Percentiles rank a stretch among this genome's conserved stretches.
Conservation (phyloP, 2,888 invertebrate genomes). For the Hyppa rectilinea region DNA sequence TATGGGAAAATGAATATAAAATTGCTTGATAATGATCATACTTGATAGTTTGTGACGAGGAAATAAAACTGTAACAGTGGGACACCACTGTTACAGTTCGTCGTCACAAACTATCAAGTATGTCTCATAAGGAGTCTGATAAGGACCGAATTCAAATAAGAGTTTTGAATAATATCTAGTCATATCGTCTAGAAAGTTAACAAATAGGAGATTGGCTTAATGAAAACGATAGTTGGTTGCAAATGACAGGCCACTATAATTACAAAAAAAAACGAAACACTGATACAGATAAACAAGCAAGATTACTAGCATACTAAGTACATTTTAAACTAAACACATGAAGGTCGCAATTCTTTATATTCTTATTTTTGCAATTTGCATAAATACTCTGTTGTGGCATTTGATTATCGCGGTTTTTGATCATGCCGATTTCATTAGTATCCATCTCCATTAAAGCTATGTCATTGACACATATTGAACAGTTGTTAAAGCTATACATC, state of each 20-base stretch:
- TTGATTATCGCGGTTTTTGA: constrained; percentile 31
- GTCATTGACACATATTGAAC: constrained; percentile 51
- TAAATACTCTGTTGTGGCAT: constrained; percentile 22
- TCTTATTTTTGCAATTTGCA: constrained; percentile 33
- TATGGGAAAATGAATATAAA: constrained; percentile 53
- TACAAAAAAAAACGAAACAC: not conserved
- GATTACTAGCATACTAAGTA: constrained; percentile 1
- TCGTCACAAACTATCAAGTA: no score
- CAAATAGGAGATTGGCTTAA: not conserved
- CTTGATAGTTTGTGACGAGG: constrained; percentile 23
- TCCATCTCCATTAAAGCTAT: constrained; percentile 22
- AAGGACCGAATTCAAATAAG: not conserved
- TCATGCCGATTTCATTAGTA: constrained; percentile 36
- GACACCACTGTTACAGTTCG: no score
- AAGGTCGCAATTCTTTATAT: constrained; percentile 18
- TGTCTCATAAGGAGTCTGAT: not conserved
- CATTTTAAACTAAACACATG: constrained; percentile 7
- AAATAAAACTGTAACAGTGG: not conserved
- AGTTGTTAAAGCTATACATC: constrained; percentile 42
- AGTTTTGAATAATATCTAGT: not conserved
- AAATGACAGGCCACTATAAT: not conserved
- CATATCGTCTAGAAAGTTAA: not conserved
- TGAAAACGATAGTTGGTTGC: not conserved
- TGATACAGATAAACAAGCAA: constrained; percentile 4
- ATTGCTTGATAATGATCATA: constrained; percentile 47